Evolutionary conservation across 2,888 invertebrate genomes (phyloP).

Genomic region (Microctonus brassicae): DNA sequence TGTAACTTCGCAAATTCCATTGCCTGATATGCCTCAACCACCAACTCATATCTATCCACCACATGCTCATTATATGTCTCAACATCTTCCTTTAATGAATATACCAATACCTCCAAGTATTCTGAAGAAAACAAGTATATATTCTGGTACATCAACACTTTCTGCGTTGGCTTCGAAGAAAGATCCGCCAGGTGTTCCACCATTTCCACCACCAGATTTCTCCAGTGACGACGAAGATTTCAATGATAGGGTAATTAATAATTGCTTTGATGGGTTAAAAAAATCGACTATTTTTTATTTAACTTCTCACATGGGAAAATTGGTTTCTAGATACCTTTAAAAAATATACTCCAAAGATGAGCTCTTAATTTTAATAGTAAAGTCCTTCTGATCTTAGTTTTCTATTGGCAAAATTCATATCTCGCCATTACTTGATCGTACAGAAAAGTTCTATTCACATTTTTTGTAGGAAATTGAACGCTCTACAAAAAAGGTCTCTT

Average conservation of each 20-base stretch:
- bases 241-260: constrained; percentile 59
- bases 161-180: constrained; percentile 68
- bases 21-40: constrained; percentile 71
- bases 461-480: too few species aligned
- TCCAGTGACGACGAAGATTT: constrained; percentile 75
- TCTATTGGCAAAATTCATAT: background rate
- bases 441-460: too few species aligned
- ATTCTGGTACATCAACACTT: constrained; percentile 61
- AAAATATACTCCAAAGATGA: too few species aligned
- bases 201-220: constrained; percentile 85
- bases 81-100: constrained; percentile 70
- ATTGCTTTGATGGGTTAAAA: too few species aligned
- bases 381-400: background rate
- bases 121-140: constrained; percentile 80
- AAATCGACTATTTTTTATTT: too few species aligned
- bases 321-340: too few species aligned
- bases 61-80: constrained; percentile 63
- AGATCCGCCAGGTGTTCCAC: constrained; percentile 89
- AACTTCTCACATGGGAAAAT: too few species aligned
- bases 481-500: too few species aligned
- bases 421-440: too few species aligned
- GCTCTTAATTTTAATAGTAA: too few species aligned
- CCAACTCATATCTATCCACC: constrained; percentile 62
- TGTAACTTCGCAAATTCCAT: constrained; percentile 74
- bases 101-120: constrained; percentile 77